phyloP scores from a whole-genome alignment of 2,888 invertebrate species.

The Cremastinae sp. region DNA sequence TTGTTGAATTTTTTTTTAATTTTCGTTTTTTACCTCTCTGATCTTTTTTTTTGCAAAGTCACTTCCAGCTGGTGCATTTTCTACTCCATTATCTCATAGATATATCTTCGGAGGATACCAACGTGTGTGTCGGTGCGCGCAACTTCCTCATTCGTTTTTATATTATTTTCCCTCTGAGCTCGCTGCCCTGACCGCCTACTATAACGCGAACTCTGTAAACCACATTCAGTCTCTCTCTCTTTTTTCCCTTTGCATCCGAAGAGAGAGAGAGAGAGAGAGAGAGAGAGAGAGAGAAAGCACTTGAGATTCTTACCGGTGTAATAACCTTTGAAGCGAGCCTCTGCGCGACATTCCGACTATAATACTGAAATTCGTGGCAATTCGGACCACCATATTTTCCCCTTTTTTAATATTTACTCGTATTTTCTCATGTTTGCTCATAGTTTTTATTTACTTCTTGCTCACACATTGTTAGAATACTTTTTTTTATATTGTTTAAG shows the following conservation, averaged over 20 bases:
- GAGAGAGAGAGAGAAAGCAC: constrained; percentile 17
- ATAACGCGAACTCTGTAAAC: constrained; percentile 10
- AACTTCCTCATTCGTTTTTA: constrained; percentile 60
- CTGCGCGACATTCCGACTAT: constrained; percentile 42
- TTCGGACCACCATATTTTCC: constrained; percentile 12
- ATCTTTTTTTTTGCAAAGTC: constrained; percentile 26
- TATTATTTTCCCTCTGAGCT: constrained; percentile 35
- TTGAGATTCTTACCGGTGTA: constrained; percentile 56
- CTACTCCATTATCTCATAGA: neutral
- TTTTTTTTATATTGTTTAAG: too few relatives aligned
- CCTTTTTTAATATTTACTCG: neutral
- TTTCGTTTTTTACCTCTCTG: neutral
- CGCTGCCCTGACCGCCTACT: constrained; percentile 28
- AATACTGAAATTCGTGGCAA: constrained; percentile 26
- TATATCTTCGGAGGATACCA: neutral
- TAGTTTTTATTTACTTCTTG: too few relatives aligned
- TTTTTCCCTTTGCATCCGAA: constrained; percentile 16
- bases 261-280: constrained; percentile 29
- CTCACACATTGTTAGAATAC: too few relatives aligned
- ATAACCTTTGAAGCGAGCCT: constrained; percentile 53
- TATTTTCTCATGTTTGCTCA: too few relatives aligned
- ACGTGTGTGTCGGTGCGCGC: constrained; percentile 37
- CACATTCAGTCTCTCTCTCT: constrained; percentile 5
- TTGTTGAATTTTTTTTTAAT: too few relatives aligned
- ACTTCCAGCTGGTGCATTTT: constrained; percentile 50